A percentile compares a stretch with the other conserved stretches of the same genome.
phyloP scores from a whole-genome alignment of 2,797 vertebrate species.

The Setipinna tenuifilis region DNA sequence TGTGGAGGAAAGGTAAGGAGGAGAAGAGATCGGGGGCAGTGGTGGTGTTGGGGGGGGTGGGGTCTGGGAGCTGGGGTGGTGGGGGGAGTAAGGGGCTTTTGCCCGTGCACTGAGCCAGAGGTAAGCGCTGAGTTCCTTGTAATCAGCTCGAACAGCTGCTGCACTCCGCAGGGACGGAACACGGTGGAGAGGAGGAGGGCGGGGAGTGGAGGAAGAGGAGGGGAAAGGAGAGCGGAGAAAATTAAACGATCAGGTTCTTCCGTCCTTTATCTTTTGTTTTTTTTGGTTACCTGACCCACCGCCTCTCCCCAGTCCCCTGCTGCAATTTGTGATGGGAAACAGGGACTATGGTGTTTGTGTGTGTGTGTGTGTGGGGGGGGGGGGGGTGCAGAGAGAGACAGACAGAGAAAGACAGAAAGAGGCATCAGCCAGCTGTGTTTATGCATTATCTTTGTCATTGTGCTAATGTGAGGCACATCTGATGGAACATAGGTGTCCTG shows the following conservation, averaged over 20 bases:
- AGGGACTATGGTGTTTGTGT: not conserved
- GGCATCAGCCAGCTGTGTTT: slow-evolving; percentile 59
- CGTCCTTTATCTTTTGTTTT: not conserved
- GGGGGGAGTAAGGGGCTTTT: too few species aligned
- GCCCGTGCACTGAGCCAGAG: not conserved
- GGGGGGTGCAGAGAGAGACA: too few species aligned
- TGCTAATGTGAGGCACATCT: slow-evolving; percentile 62
- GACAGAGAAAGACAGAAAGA: slow-evolving; percentile 52
- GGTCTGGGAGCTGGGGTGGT: too few species aligned
- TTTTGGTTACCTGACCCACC: not conserved
- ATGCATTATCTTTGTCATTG: slow-evolving; percentile 61
- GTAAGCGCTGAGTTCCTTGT: not conserved
- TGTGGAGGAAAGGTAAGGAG: too few species aligned
- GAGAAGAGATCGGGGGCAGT: too few species aligned
- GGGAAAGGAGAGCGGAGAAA: not conserved
- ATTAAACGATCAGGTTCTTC: slow-evolving; percentile 11
- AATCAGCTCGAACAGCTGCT: not conserved
- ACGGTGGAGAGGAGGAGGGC: not conserved
- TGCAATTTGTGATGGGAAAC: not conserved
- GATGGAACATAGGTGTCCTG: slow-evolving; percentile 53
- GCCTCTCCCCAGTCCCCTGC: not conserved
- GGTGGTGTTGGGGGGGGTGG: too few species aligned
- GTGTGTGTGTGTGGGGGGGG: not conserved
- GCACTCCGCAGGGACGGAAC: not conserved
- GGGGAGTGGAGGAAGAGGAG: not conserved